Base-by-base conservation (phyloP, 1,140 invertebrate genomes). In the Megalonaias nervosa region DNA sequence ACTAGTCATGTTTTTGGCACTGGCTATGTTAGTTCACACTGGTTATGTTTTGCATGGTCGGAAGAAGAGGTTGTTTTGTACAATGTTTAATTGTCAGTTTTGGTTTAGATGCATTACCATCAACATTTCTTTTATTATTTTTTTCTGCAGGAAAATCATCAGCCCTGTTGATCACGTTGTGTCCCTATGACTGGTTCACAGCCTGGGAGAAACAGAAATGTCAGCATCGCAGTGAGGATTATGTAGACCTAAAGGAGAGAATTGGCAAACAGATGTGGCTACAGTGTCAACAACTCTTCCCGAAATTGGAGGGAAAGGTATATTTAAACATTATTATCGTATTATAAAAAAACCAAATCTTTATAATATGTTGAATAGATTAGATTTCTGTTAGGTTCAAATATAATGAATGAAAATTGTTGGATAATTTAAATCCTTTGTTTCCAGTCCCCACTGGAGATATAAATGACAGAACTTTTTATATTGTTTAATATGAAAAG, bases 141-240 rank as follows among this genome's bases (percentile, higher is more conserved):
- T 71, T 16, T 64, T 68, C 21, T 71, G 2, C 77, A 90, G 89
- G 87, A 12, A 89, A 91, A 74, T 88, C 86, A 67, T 86, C 86
- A 0, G 86, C 85, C 62, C 83, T 91, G 21, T 69, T 91, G 11
- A 88, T 92, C 31, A 87, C 90, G 0, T 73, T 90, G 17, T 86
- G 84, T 38, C 88, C 85, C 11, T 92, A 88, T 83, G 81, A 87
- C 11, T 92, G 91, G 91, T 90, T 91, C 70, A 59, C 81, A 21
- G 62, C 89, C 21, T 92, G 91, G 91, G 80, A 91, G 76, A 76
- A 87, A 23, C 82, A 86, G n/a, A 82, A 81, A 21, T 82, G 90
- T 2, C 90, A 88, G 79, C 88, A 91, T 64, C 82, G 91, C 12
- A 91, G 91, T 13, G 90, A 89, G 60, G 89, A 90, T 9, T 92